phyloP scores from a whole-genome alignment of 2,113 vertebrate genomes.

The Chlorodrepanis virens region DNA sequence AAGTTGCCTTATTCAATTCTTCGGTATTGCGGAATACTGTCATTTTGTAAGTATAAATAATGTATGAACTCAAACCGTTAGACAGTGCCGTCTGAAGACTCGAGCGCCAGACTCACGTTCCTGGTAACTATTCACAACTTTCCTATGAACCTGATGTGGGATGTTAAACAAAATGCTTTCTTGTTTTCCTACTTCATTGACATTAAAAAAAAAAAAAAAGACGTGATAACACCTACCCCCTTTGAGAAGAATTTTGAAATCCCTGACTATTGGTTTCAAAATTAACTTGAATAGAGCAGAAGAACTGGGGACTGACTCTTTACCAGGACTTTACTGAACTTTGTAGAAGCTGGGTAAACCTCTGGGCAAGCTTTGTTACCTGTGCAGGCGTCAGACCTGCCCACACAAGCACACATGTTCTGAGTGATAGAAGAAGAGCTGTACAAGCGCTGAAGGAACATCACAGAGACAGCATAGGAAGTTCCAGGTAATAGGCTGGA shows the following conservation, averaged over 20 bases:
- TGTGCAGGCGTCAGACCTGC: neutral
- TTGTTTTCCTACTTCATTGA: neutral
- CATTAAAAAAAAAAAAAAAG: neutral
- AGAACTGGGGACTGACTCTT: neutral
- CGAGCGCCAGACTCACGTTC: neutral
- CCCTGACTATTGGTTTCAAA: neutral
- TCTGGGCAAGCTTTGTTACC: neutral
- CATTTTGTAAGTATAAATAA: neutral
- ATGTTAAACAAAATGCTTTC: neutral
- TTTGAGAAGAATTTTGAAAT: neutral
- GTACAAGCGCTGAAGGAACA: neutral
- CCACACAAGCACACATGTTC: neutral
- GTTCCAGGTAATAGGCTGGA: neutral
- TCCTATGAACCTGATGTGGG: neutral
- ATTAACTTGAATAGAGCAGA: neutral
- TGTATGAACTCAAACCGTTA: neutral
- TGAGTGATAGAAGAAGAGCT: neutral
- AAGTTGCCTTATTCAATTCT: neutral
- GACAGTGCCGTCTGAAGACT: neutral
- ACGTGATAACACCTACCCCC: neutral
- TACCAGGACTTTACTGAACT: neutral
- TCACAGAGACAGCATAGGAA: rapidly evolving
- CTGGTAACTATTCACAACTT: neutral
- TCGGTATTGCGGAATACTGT: neutral
- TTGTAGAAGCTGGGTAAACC: neutral